Evolutionary conservation across 2,797 vertebrate genomes (phyloP), one percentile per base, ranked within the genome.

Genomic region (Chelmon rostratus): DNA sequence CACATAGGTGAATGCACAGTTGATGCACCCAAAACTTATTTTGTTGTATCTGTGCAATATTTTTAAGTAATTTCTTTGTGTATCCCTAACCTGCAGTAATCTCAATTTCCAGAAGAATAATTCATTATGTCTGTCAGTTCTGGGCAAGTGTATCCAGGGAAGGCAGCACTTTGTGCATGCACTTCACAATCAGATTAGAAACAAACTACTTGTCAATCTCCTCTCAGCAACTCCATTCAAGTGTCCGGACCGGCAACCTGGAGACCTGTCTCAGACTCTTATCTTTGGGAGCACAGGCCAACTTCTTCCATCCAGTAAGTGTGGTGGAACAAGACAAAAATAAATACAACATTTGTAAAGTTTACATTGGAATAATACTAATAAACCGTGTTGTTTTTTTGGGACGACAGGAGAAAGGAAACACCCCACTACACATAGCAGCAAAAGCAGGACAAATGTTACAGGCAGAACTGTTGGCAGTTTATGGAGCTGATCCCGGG

Each of bases 251-350:
- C 4, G 98, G 98, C 52, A 99, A 98, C 69, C 95, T 99, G 86
- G 98, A 99, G 94, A 99, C 98, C 0, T 99, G 98, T 90, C 93
- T 99, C 72, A 92, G 98, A 78, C 91, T 99, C n/a, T 91, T 99
- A 67, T 99, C 98, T 71, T 90, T 99, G 77, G 98, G 98, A 93
- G 98, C 98, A 5, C 98, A 99, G 88, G 97, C 98, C 75, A 99
- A 99, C 94, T 99, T 99, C 93, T 99, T 99, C 86, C 98, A 99
- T 87, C 98, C 98, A 23, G 98, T 99, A 95, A 88, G 97, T 91
- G 33, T 93, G 71, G 94, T 68, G 21, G 33, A 69, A 80, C 9
- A 37, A 57, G 12, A 1, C 4, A 64, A 75, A 59, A 16, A 40
- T 3, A n/a, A 21, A 10, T 5, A 4, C 19, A 18, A 16, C 12